phyloP scores from a whole-genome alignment of 2,888 invertebrate genomes.

The Tanypteryx hageni region DNA sequence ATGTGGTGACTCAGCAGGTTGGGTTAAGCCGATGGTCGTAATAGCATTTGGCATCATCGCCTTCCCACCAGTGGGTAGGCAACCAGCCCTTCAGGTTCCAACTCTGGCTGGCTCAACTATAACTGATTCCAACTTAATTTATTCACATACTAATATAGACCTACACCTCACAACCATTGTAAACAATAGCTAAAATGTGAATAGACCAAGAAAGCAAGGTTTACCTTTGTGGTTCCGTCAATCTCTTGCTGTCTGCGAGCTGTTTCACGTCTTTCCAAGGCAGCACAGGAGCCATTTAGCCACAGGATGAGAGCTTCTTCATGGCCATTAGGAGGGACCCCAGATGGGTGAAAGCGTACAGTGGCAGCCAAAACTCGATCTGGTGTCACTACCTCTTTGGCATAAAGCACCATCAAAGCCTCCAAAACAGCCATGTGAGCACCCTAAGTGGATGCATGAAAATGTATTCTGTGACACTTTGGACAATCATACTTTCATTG shows the following conservation, averaged over 20 bases:
- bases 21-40: too few species aligned
- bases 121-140: too few species aligned
- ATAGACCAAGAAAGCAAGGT: too few species aligned
- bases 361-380: slow-evolving; percentile 92
- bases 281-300: slow-evolving; percentile 92
- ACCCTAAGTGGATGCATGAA: slow-evolving; percentile 78
- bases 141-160: too few species aligned
- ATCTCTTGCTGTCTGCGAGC: slow-evolving; percentile 67
- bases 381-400: slow-evolving; percentile 92
- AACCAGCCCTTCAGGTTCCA: too few species aligned
- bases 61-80: too few species aligned
- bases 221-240: slow-evolving; percentile 61
- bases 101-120: too few species aligned
- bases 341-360: slow-evolving; percentile 74
- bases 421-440: slow-evolving; percentile 98
- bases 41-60: too few species aligned
- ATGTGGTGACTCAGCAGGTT: too few species aligned
- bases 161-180: neutral
- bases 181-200: too few species aligned
- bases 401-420: slow-evolving; percentile 95
- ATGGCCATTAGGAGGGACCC: slow-evolving; percentile 79
- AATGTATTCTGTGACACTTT: too few species aligned
- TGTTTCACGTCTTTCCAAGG: slow-evolving; percentile 73
- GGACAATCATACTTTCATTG: too few species aligned
- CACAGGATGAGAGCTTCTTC: slow-evolving; percentile 92